Evolutionary conservation across 2,797 vertebrate species (phyloP).

Genomic region (Acrocephalus scirpaceus): DNA sequence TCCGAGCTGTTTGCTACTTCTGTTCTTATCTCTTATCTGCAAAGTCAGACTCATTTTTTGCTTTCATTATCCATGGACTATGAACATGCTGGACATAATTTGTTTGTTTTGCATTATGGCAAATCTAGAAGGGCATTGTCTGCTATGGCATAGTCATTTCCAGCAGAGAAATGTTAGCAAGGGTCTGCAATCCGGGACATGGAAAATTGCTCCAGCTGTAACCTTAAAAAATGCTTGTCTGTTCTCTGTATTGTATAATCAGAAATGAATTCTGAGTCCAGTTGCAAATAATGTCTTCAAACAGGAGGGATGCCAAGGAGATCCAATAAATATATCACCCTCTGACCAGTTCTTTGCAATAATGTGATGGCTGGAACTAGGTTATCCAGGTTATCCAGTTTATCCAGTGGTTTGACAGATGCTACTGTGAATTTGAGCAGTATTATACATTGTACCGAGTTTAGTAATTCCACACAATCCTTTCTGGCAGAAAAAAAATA

Average conservation of each 20-base stretch:
- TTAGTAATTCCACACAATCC: neutral
- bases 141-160: neutral
- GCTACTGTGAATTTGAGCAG: neutral
- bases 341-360: neutral
- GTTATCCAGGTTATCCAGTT: neutral
- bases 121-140: neutral
- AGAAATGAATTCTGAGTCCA: neutral
- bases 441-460: neutral
- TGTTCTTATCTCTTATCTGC: neutral
- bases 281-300: neutral
- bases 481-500: constrained; percentile 1
- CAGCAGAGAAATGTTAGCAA: neutral
- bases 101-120: neutral
- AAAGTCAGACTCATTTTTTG: neutral
- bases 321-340: neutral
- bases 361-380: neutral
- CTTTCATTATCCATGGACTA: neutral
- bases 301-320: neutral
- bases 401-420: neutral
- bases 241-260: neutral
- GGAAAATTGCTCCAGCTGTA: neutral
- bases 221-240: neutral
- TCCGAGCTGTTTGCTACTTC: neutral
- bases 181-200: rapidly evolving
- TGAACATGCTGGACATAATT: neutral